phyloP scores from a whole-genome alignment of 2,113 vertebrate species.

The cattle (Bos taurus) region ARS-UCD2.0 NC_037356.1:12199501-12200000 shows the following conservation, averaged over 20 bases:
- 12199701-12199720: background rate
- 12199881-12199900: background rate
- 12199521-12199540: background rate
- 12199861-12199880: background rate
- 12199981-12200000: background rate
- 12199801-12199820: conserved; percentile 6
- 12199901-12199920: background rate
- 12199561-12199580: background rate
- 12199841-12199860: background rate
- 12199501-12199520: conserved; percentile 59
- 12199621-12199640: background rate
- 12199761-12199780: conserved; percentile 13
- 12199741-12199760: background rate
- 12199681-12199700: background rate
- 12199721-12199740: background rate
- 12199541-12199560: background rate
- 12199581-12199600: background rate
- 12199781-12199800: background rate
- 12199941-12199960: background rate
- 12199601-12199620: background rate
- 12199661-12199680: background rate
- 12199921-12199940: background rate
- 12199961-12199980: background rate
- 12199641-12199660: background rate
- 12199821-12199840: background rate